These are phyloP conservation scores for Acrossocheilus wenchowensis DNA, from an alignment of 2,797 vertebrate genomes.

Conservation along the genomic window DNA sequence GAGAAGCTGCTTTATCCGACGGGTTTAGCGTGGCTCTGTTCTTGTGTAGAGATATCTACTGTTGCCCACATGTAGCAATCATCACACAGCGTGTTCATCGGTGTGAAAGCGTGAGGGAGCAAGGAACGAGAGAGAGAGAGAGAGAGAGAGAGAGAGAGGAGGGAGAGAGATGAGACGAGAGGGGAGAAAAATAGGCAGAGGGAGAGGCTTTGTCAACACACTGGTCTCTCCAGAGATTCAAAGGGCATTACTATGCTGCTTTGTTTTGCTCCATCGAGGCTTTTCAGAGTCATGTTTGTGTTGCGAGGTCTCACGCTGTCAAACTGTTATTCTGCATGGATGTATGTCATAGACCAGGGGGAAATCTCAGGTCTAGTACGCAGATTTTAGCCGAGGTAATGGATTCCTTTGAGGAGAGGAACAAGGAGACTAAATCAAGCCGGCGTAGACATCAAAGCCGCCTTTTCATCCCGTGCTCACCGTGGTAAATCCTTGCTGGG, in stretches of 20 bases:
- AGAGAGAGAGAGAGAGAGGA: constrained; percentile 58
- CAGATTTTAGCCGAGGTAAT: constrained; percentile 19
- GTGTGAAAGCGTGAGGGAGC: constrained; percentile 71
- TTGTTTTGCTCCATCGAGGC: constrained; percentile 8
- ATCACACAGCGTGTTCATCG: constrained; percentile 69
- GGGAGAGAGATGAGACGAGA: constrained; percentile 54
- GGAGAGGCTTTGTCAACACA: constrained; percentile 65
- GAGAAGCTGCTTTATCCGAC: constrained; percentile 34
- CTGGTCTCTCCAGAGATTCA: constrained; percentile 68
- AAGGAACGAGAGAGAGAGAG: constrained; percentile 52
- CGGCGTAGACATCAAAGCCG: constrained; percentile 39
- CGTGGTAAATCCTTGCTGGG: constrained; percentile 30
- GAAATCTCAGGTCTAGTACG: constrained; percentile 5
- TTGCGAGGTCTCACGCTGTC: background rate
- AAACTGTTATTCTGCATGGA: constrained; percentile 23
- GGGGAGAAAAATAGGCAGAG: constrained; percentile 59
- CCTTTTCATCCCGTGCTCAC: constrained; percentile 36
- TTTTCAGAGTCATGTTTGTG: constrained; percentile 39
- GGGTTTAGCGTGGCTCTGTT: constrained; percentile 50
- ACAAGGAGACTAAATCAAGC: constrained; percentile 18
- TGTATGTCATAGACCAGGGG: constrained; percentile 6
- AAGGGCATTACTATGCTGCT: constrained; percentile 28
- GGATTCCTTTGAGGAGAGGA: constrained; percentile 36
- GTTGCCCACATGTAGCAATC: constrained; percentile 76
- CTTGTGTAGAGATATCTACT: constrained; percentile 68